Conservation (phyloP, 1,140 invertebrate species). For the Bombus sibiricus region DNA sequence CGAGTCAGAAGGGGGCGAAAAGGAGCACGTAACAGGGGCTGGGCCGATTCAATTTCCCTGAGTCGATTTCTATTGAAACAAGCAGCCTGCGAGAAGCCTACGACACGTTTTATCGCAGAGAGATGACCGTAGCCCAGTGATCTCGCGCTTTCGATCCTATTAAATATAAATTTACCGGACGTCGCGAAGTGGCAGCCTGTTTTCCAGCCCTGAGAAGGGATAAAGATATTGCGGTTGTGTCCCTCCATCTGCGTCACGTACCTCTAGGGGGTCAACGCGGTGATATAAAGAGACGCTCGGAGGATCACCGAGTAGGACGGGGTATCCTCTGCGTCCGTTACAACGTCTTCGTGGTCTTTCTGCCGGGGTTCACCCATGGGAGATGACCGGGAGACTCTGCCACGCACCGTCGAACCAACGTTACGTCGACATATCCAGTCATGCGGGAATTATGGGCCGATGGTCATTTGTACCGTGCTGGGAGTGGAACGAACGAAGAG, state of each 20-base stretch:
- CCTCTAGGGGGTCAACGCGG: slow-evolving; percentile 42
- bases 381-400: slow-evolving; percentile 55
- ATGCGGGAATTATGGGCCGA: slow-evolving; percentile 58
- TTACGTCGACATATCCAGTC: slow-evolving; percentile 59
- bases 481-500: slow-evolving; percentile 27
- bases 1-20: not conserved
- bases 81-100: not conserved
- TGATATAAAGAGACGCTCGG: slow-evolving; percentile 67
- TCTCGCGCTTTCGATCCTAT: slow-evolving; percentile 55
- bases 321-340: slow-evolving; percentile 39
- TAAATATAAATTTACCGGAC: slow-evolving; percentile 68
- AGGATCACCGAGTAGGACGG: slow-evolving; percentile 55
- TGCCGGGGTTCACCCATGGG: slow-evolving; percentile 54
- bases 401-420: slow-evolving; percentile 58
- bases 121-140: not conserved
- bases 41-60: slow-evolving; percentile 4
- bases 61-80: slow-evolving; percentile 6
- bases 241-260: slow-evolving; percentile 68
- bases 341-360: slow-evolving; percentile 44
- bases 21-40: not conserved
- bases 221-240: slow-evolving; percentile 73
- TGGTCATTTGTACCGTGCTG: slow-evolving; percentile 55
- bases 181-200: slow-evolving; percentile 32
- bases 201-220: slow-evolving; percentile 43
- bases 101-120: not conserved